Evolutionary conservation across 2,797 vertebrate genomes (phyloP).

Genomic region (Sebastes vulpes): DNA sequence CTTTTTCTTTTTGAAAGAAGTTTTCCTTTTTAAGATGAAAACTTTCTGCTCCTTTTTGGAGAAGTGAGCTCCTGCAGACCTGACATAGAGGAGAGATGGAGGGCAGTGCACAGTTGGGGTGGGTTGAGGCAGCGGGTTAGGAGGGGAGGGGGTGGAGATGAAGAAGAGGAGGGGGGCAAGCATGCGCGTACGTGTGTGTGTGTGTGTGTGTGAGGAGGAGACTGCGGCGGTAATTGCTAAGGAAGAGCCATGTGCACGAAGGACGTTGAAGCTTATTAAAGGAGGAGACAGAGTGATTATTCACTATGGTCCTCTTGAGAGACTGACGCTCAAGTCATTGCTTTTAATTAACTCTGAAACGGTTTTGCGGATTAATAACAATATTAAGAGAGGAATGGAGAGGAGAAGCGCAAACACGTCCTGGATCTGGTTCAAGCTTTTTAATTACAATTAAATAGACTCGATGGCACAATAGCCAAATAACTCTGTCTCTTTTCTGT

Average conservation of each 20-base stretch:
- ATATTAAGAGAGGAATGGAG: conserved; percentile 85
- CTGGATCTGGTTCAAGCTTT: conserved; percentile 85
- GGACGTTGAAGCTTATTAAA: conserved; percentile 86
- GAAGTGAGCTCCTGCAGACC: conserved; percentile 40
- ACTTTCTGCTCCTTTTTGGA: conserved; percentile 41
- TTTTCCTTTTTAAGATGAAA: conserved; percentile 44
- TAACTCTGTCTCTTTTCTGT: conserved; percentile 50
- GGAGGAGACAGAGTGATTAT: conserved; percentile 87
- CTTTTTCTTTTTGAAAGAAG: neutral
- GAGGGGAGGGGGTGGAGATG: neutral
- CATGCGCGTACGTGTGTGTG: neutral
- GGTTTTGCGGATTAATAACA: conserved; percentile 89
- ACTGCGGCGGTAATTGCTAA: conserved; percentile 78
- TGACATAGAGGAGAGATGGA: conserved; percentile 78
- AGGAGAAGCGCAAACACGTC: conserved; percentile 80
- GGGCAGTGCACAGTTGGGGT: conserved; percentile 74
- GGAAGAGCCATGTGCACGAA: conserved; percentile 81
- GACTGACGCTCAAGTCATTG: conserved; percentile 84
- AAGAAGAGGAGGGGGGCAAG: neutral
- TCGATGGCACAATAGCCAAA: conserved; percentile 69
- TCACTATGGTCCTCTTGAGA: conserved; percentile 85
- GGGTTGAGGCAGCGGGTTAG: conserved; percentile 49
- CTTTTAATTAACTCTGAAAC: conserved; percentile 89
- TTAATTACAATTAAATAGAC: conserved; percentile 85
- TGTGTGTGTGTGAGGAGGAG: conserved; percentile 42